Percentiles rank a stretch among this genome's conserved stretches.
phyloP scores from a whole-genome alignment of 2,797 vertebrate species.

The Silurus aristotelis region DNA sequence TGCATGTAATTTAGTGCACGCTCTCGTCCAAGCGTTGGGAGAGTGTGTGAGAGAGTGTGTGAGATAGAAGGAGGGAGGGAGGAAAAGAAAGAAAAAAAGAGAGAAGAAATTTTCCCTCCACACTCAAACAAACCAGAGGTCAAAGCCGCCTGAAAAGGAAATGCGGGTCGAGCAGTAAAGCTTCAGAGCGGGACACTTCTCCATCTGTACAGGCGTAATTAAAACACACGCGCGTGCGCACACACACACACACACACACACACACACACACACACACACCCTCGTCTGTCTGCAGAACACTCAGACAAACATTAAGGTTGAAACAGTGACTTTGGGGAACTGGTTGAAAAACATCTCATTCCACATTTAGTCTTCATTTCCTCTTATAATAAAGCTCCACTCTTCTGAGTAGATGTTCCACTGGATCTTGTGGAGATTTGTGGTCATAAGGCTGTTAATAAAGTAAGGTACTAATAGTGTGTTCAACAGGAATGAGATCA shows the following conservation, averaged over 20 bases:
- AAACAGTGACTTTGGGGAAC: conserved; percentile 11
- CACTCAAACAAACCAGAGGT: conserved; percentile 61
- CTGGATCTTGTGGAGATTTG: too few species aligned
- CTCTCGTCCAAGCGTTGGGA: conserved; percentile 55
- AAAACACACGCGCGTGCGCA: conserved; percentile 63
- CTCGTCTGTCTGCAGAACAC: conserved; percentile 45
- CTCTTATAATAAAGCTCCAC: too few species aligned
- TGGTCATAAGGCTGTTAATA: too few species aligned
- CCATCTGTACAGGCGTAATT: conserved; percentile 57
- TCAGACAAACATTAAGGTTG: conserved; percentile 57
- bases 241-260: conserved; percentile 30
- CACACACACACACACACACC: conserved; percentile 68
- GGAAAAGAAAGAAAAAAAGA: conserved; percentile 17
- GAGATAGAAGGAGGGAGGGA: conserved; percentile 19
- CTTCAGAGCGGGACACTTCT: conserved; percentile 43
- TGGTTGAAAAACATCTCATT: not conserved
- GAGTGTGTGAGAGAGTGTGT: conserved; percentile 36
- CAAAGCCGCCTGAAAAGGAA: conserved; percentile 70
- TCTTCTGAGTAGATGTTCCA: too few species aligned
- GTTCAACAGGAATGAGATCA: too few species aligned
- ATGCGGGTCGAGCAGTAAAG: conserved; percentile 53
- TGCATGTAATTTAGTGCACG: conserved; percentile 65
- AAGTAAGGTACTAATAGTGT: too few species aligned
- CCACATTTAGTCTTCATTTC: too few species aligned
- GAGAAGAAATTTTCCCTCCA: conserved; percentile 48